Percentiles rank a stretch among this genome's conserved stretches.
Conservation (phyloP, 2,888 invertebrate genomes). For the Hirtodrosophila trivittata region DNA sequence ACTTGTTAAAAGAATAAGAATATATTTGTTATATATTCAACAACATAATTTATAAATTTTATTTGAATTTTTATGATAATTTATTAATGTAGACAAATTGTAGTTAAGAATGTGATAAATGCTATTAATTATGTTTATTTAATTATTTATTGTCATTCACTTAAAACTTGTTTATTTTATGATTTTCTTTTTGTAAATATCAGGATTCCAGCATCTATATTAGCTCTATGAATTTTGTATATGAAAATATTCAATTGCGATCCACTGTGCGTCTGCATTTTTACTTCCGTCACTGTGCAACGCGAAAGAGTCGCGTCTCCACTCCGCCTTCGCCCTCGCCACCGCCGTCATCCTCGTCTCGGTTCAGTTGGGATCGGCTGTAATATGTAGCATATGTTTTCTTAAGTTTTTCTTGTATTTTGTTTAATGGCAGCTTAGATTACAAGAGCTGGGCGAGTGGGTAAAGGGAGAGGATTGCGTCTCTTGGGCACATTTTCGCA, state of each 20-base stretch:
- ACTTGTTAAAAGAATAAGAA: background rate
- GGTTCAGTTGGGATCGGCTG: constrained; percentile 58
- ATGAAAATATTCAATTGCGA: too few species aligned
- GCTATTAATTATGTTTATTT: too few species aligned
- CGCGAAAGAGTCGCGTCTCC: constrained; percentile 40
- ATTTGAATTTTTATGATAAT: too few species aligned
- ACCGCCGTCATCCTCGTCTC: constrained; percentile 41
- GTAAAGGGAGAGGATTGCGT: constrained; percentile 8
- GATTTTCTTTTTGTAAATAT: background rate
- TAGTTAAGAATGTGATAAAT: too few species aligned
- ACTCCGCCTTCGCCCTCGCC: constrained; percentile 20
- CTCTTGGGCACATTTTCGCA: constrained; percentile 59
- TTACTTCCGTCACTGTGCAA: constrained; percentile 67
- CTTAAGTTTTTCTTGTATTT: constrained; percentile 79
- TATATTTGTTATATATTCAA: background rate
- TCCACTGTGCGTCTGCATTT: constrained; percentile 60
- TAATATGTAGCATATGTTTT: constrained; percentile 80
- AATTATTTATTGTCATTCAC: background rate
- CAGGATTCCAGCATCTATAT: too few species aligned
- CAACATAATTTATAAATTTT: too few species aligned
- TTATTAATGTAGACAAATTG: too few species aligned
- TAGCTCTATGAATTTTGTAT: too few species aligned
- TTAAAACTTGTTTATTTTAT: background rate
- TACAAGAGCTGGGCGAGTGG: constrained; percentile 60
- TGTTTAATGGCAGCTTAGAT: constrained; percentile 80